Evolutionary conservation across 92 coral and sea anemone genomes (phyloP).

Genomic region (Epizoanthus stellaris): DNA sequence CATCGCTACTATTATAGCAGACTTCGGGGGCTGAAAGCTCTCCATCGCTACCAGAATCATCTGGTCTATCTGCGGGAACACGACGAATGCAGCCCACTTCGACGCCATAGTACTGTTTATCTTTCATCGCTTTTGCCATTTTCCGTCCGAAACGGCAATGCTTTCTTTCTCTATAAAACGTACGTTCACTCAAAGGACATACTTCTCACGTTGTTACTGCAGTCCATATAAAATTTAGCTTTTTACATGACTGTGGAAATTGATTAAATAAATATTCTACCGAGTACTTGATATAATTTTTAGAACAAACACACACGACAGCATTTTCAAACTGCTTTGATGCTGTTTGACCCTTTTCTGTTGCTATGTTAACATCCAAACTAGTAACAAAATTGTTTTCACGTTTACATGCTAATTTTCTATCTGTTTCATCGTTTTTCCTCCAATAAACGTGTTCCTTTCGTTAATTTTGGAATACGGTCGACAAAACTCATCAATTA

Average conservation of each 20-base stretch:
- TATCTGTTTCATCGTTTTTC: not conserved
- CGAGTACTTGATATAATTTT: conserved; percentile 1
- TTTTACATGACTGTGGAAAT: no score
- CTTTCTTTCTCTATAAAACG: not conserved
- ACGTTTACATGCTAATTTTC: conserved; percentile 10
- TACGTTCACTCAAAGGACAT: not conserved
- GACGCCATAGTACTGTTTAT: conserved; percentile 31
- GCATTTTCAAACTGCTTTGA: not conserved
- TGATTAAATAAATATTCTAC: not conserved
- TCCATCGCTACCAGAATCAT: conserved; percentile 22
- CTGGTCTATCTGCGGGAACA: conserved; percentile 52
- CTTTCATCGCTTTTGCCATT: conserved; percentile 22
- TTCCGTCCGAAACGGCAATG: not conserved
- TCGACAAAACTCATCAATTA: conserved; percentile 23
- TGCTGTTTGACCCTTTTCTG: not conserved
- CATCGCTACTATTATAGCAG: conserved; percentile 71
- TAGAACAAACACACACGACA: conserved; percentile 4
- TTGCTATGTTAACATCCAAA: conserved; percentile 39
- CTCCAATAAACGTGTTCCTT: conserved; percentile 19
- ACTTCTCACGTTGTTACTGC: not conserved
- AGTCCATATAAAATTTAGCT: not conserved
- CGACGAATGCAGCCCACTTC: conserved; percentile 83
- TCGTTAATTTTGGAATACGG: not conserved
- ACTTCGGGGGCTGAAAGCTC: conserved; percentile 45
- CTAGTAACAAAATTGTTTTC: conserved; percentile 22